phyloP scores from a whole-genome alignment of 2,888 invertebrate species.

The Diadegma fenestrale region DNA sequence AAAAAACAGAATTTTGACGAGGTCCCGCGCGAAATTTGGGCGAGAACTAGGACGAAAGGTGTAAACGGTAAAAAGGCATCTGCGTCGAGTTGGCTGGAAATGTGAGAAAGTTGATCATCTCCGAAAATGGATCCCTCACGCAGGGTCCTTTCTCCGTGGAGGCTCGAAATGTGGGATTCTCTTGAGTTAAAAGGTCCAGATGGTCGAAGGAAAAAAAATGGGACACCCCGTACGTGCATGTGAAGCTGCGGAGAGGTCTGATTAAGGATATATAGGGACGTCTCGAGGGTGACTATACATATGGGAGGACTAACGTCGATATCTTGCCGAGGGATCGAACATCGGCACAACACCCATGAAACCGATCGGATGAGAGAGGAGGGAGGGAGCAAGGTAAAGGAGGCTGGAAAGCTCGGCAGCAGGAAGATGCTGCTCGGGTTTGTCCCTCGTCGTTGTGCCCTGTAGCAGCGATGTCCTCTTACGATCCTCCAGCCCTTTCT shows the following conservation, averaged over 20 bases:
- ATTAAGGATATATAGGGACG: slow-evolving; percentile 69
- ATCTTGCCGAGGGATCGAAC: slow-evolving; percentile 67
- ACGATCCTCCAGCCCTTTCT: slow-evolving; percentile 20
- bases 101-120: not conserved
- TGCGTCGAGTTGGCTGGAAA: not conserved
- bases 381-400: not conserved
- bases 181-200: no score
- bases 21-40: not conserved
- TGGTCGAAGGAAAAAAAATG: not conserved
- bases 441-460: slow-evolving; percentile 47
- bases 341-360: slow-evolving; percentile 62
- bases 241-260: slow-evolving; percentile 61
- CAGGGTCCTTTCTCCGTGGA: not conserved
- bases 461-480: slow-evolving; percentile 49
- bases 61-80: not conserved
- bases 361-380: slow-evolving; percentile 2
- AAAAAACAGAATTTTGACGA: not conserved
- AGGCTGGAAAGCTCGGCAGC: slow-evolving; percentile 25
- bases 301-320: slow-evolving; percentile 66
- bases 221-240: slow-evolving; percentile 47
- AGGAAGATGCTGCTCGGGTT: slow-evolving; percentile 52
- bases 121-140: not conserved
- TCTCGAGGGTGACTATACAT: slow-evolving; percentile 58
- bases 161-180: not conserved
- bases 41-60: not conserved